A percentile compares a stretch with the other conserved stretches of the same genome.
phyloP scores from a whole-genome alignment of 2,113 vertebrate species.

The Morone saxatilis region DNA sequence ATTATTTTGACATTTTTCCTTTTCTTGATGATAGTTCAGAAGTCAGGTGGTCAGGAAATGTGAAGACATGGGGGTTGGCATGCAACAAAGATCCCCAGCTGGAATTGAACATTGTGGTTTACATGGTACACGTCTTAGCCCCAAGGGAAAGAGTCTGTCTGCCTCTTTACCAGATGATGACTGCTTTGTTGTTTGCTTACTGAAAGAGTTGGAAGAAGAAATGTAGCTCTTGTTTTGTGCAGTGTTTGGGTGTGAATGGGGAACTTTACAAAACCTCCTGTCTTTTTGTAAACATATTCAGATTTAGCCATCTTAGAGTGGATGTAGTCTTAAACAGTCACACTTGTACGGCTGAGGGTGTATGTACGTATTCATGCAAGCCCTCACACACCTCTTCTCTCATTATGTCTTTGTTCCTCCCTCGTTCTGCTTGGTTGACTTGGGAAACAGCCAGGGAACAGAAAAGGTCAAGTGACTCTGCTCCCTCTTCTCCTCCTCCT shows the following conservation, averaged over 20 bases:
- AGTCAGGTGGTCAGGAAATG: neutral
- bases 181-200: neutral
- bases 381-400: neutral
- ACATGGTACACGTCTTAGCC: neutral
- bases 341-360: neutral
- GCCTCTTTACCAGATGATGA: neutral
- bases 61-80: neutral
- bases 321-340: neutral
- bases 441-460: conserved; percentile 50
- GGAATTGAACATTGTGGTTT: neutral
- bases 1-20: no score
- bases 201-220: neutral
- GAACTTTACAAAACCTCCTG: neutral
- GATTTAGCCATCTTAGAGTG: neutral
- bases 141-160: neutral
- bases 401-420: conserved; percentile 33
- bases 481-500: conserved; percentile 18
- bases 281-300: neutral
- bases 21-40: neutral
- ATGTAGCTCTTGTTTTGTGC: neutral
- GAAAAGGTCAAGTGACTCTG: conserved; percentile 72
- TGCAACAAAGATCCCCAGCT: neutral
- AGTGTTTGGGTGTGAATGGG: neutral
- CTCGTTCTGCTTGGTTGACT: conserved; percentile 44
- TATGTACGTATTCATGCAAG: neutral